A percentile compares a stretch with the other conserved stretches of the same genome.
These are phyloP conservation scores for Drosophila ogumai DNA, from an alignment of 1,140 invertebrate species.

Conservation along the genomic window DNA sequence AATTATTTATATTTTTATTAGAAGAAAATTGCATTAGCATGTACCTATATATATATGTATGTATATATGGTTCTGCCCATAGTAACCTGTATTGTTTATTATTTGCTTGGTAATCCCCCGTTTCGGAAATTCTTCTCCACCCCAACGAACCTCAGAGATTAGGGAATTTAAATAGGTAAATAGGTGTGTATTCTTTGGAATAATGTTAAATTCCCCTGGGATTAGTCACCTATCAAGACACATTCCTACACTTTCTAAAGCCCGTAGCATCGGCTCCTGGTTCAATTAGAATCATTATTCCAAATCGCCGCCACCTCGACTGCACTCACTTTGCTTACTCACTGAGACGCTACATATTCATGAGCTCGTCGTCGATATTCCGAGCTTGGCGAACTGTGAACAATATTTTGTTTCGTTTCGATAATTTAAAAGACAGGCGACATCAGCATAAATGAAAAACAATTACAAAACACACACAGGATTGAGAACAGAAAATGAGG, in stretches of 20 bases:
- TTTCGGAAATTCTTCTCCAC: neutral
- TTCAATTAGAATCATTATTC: conserved; percentile 58
- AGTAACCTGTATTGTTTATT: conserved; percentile 1
- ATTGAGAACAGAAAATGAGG: conserved; percentile 4
- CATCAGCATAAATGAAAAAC: conserved; percentile 36
- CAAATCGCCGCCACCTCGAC: conserved; percentile 21
- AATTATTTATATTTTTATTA: neutral
- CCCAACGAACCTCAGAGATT: conserved; percentile 2
- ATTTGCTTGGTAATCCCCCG: conserved; percentile 2
- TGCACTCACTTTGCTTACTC: conserved; percentile 48
- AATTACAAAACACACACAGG: conserved; percentile 4
- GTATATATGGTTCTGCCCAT: conserved; percentile 5
- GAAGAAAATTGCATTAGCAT: neutral
- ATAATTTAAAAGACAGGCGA: conserved; percentile 43
- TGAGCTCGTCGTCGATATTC: conserved; percentile 31
- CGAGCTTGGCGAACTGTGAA: conserved; percentile 58
- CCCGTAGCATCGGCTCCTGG: conserved; percentile 13
- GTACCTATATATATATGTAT: neutral
- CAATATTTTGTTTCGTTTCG: conserved; percentile 39
- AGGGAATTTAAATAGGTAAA: neutral
- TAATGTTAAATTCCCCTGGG: neutral
- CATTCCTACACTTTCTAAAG: conserved; percentile 14
- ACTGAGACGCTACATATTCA: conserved; percentile 67
- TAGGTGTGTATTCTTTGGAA: neutral
- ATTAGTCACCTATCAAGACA: conserved; percentile 17